phyloP scores from a whole-genome alignment of 2,113 vertebrate genomes.

The Cynopterus brachyotis region DNA sequence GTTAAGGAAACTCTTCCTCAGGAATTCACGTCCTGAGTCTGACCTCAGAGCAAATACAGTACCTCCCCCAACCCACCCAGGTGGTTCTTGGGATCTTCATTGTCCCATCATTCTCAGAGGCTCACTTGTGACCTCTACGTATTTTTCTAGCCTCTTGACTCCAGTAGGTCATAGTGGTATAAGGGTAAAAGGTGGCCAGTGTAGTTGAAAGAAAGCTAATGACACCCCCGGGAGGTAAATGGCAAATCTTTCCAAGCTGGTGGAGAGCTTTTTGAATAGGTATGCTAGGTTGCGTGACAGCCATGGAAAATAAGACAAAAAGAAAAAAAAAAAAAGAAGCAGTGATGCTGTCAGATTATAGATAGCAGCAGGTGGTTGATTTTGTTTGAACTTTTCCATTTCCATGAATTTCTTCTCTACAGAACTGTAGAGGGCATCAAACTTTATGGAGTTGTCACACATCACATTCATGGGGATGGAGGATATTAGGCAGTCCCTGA shows the following conservation, averaged over 20 bases:
- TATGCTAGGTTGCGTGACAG: accelerated
- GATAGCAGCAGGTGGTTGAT: background rate
- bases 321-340: background rate
- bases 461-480: background rate
- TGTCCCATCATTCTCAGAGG: background rate
- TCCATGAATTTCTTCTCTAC: background rate
- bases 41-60: background rate
- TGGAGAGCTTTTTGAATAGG: background rate
- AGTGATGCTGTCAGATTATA: background rate
- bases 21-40: background rate
- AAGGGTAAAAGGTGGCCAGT: background rate
- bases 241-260: background rate
- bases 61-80: accelerated
- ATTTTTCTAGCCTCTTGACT: background rate
- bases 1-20: background rate
- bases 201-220: background rate
- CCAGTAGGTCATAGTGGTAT: background rate
- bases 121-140: accelerated
- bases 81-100: background rate
- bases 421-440: background rate
- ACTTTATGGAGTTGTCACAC: background rate
- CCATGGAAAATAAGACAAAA: background rate
- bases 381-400: background rate
- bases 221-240: background rate
- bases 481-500: background rate